Conservation (phyloP, 2,797 vertebrate genomes). For the Odontamblyopus rebecca region DNA sequence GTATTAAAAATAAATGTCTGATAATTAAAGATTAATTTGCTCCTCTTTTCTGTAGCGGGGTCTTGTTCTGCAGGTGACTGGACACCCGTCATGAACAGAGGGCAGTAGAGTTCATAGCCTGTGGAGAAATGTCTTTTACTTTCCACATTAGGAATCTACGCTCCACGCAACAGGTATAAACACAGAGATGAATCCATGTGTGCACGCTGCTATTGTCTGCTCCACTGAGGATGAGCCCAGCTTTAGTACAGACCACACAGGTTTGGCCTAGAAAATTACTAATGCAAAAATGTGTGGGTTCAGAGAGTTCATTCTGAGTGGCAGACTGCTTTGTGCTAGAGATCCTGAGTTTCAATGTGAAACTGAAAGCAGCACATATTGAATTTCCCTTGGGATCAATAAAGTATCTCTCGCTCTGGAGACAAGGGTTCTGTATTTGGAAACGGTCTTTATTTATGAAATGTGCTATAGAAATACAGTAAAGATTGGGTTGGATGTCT, state of each 20-base stretch:
- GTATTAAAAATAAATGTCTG: slow-evolving; percentile 61
- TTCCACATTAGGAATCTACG: slow-evolving; percentile 20
- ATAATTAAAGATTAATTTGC: slow-evolving; percentile 69
- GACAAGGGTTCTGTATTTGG: not conserved
- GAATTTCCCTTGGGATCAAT: too few relatives aligned
- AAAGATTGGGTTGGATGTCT: not conserved
- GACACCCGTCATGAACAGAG: slow-evolving; percentile 23
- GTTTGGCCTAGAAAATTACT: slow-evolving; percentile 14
- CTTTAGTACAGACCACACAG: not conserved
- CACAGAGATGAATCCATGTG: not conserved
- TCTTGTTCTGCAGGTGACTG: slow-evolving; percentile 41
- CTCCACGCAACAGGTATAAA: slow-evolving; percentile 16
- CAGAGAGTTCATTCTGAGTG: slow-evolving; percentile 16
- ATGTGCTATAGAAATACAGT: too few relatives aligned
- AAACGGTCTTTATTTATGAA: too few relatives aligned
- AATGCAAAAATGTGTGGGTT: not conserved
- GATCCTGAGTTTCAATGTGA: not conserved
- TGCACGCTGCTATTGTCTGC: slow-evolving; percentile 3
- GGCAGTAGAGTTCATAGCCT: slow-evolving; percentile 28
- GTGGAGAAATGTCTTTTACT: slow-evolving; percentile 7
- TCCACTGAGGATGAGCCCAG: slow-evolving; percentile 1
- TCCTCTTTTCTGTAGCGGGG: slow-evolving; percentile 24
- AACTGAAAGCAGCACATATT: not conserved
- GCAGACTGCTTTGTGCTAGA: not conserved
- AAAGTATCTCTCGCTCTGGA: too few relatives aligned